These are phyloP conservation scores for Ericerus pela DNA, from an alignment of 1,140 invertebrate species.

Conservation along the genomic window DNA sequence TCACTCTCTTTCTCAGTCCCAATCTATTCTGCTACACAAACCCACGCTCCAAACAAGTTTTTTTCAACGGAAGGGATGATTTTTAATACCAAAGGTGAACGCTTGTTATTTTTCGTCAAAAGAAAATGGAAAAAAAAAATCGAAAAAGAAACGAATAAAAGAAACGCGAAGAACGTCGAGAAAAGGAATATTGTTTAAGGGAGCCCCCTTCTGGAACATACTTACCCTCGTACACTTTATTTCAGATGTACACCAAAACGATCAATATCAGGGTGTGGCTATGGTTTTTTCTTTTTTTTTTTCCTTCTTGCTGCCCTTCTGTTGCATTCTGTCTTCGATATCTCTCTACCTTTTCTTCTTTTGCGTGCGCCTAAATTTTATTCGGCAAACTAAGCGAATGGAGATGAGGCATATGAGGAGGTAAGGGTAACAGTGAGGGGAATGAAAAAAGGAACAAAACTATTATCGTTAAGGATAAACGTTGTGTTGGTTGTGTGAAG, in stretches of 20 bases:
- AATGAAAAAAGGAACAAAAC: no score
- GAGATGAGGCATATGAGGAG: no score
- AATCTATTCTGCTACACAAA: not conserved
- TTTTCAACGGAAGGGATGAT: conserved; percentile 5
- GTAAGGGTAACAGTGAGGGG: no score
- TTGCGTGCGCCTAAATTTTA: no score
- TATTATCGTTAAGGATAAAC: no score
- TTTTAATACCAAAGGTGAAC: conserved; percentile 5
- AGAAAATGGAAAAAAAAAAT: not conserved
- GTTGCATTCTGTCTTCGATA: no score
- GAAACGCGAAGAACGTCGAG: not conserved
- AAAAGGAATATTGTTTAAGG: conserved; percentile 1
- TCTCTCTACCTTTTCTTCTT: no score
- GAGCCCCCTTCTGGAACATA: not conserved
- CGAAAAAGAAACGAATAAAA: not conserved
- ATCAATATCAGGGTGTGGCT: conserved; percentile 6
- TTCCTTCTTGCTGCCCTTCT: no score
- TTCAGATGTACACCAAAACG: conserved; percentile 5
- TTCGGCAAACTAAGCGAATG: no score
- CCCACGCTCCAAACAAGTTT: conserved; percentile 1
- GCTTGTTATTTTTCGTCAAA: not conserved
- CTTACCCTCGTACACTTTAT: not conserved
- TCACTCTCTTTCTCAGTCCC: no score
- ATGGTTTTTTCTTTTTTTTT: conserved; percentile 2
- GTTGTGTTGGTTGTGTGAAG: no score